Conservation (phyloP, 2,888 invertebrate genomes). For the Leucophora obtusa region DNA sequence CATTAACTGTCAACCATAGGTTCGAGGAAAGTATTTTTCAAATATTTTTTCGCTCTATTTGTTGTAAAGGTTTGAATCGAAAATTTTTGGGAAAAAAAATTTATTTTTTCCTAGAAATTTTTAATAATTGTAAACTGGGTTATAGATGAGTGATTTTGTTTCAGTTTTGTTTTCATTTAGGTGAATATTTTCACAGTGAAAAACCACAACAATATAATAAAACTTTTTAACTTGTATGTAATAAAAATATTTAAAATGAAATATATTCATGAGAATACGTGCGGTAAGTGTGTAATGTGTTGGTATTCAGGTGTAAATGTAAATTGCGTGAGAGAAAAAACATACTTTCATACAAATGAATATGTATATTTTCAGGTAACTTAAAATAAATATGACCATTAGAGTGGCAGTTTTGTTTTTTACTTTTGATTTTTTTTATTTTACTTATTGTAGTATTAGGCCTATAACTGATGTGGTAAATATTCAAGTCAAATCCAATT, state of each 20-base stretch:
- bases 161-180: slow-evolving; percentile 6
- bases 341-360: not conserved
- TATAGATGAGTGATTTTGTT: not conserved
- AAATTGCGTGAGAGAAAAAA: slow-evolving; percentile 45
- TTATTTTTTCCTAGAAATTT: too few relatives aligned
- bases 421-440: too few relatives aligned
- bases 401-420: too few relatives aligned
- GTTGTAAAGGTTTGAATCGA: too few relatives aligned
- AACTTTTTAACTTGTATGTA: slow-evolving; percentile 20
- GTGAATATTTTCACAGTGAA: slow-evolving; percentile 42
- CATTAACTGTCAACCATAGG: too few relatives aligned
- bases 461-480: too few relatives aligned
- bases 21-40: too few relatives aligned
- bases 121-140: too few relatives aligned
- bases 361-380: not conserved
- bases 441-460: too few relatives aligned
- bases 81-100: too few relatives aligned
- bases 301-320: slow-evolving; percentile 52
- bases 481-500: too few relatives aligned
- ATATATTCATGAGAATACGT: not conserved
- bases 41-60: too few relatives aligned
- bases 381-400: not conserved
- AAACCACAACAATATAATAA: slow-evolving; percentile 51
- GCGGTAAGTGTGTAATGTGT: slow-evolving; percentile 1
- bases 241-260: not conserved